Evolutionary conservation across 2,113 vertebrate species (phyloP).

Genomic region (Cynopterus brachyotis): DNA sequence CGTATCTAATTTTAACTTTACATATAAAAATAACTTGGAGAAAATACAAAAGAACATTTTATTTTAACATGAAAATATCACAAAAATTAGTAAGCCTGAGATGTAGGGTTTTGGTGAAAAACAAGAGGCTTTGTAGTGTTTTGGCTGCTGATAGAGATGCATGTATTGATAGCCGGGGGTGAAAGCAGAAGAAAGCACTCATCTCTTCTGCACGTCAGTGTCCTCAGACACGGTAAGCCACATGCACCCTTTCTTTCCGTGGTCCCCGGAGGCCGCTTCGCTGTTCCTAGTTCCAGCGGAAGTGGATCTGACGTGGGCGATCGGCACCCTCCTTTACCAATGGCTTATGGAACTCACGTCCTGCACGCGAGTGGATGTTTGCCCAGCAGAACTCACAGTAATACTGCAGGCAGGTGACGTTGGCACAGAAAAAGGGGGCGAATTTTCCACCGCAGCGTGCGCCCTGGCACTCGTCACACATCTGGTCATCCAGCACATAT

Average conservation of each 20-base stretch:
- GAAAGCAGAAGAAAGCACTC: constrained; percentile 92
- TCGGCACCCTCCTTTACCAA: constrained; percentile 99
- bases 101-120: constrained; percentile 98
- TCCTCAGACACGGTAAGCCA: constrained; percentile 88
- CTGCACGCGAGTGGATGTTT: constrained; percentile 98
- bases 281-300: constrained; percentile 95
- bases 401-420: constrained; percentile 99
- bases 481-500: constrained; percentile 98
- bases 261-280: constrained; percentile 80
- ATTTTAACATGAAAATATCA: constrained; percentile 99
- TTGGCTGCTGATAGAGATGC: constrained; percentile 99
- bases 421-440: constrained; percentile 98
- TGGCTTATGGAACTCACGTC: constrained; percentile 99
- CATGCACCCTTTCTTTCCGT: constrained; percentile 88
- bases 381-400: constrained; percentile 99
- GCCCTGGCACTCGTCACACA: constrained; percentile 98
- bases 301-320: constrained; percentile 98
- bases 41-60: constrained; percentile 98
- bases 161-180: constrained; percentile 93
- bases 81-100: constrained; percentile 99
- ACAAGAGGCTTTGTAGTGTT: constrained; percentile 98
- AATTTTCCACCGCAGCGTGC: constrained; percentile 97
- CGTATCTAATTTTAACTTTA: constrained; percentile 96
- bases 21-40: constrained; percentile 99
- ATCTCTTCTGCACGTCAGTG: constrained; percentile 89